Percentiles rank a stretch among this genome's conserved stretches.
Conservation (phyloP, 2,113 vertebrate genomes). For the Chelonoidis abingdonii region DNA sequence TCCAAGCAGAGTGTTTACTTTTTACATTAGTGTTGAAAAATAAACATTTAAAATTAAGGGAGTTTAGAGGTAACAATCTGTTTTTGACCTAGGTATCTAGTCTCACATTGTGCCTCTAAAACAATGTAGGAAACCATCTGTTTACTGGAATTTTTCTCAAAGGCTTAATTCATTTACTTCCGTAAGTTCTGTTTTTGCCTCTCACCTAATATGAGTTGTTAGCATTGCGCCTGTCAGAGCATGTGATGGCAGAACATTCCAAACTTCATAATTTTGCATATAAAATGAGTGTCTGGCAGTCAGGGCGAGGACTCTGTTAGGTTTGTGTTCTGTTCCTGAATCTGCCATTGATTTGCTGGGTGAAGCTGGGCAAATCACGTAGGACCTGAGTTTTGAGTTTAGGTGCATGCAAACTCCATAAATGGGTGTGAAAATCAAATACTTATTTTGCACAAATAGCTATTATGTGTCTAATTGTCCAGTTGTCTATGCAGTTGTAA, state of each 20-base stretch:
- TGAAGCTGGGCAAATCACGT: background rate
- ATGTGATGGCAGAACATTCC: background rate
- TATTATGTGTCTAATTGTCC: background rate
- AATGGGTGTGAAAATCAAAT: background rate
- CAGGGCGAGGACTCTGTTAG: background rate
- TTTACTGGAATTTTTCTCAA: background rate
- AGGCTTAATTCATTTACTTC: background rate
- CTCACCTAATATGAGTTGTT: background rate
- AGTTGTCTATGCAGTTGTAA: background rate
- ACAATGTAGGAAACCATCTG: background rate
- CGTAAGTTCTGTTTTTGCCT: background rate
- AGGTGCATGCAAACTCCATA: background rate
- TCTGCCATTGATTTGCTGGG: background rate
- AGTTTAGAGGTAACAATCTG: background rate
- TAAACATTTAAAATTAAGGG: background rate
- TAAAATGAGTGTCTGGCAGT: background rate
- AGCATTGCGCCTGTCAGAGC: background rate
- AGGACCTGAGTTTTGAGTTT: background rate
- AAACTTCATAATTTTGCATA: background rate
- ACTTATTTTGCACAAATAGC: background rate
- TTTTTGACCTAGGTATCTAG: background rate
- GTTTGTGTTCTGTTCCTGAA: background rate
- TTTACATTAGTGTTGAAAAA: background rate
- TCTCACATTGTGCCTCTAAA: background rate
- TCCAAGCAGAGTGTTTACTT: background rate